Conservation (phyloP, 2,888 invertebrate species). For the Cetonia aurata region DNA sequence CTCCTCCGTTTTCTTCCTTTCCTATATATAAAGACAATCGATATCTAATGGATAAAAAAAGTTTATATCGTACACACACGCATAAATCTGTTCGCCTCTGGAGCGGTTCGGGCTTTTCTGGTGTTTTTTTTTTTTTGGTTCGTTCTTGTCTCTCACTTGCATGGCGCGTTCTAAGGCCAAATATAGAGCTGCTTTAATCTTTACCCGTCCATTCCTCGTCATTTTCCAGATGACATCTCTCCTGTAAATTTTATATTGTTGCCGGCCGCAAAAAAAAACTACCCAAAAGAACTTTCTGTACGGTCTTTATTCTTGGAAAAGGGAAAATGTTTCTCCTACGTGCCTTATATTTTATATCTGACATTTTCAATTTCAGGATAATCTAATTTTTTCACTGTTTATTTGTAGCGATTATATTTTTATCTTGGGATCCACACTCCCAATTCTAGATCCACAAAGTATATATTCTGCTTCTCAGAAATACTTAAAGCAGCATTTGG, state of each 20-base stretch:
- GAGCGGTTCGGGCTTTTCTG: conserved; percentile 11
- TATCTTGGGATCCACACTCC: conserved; percentile 24
- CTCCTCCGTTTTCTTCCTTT: conserved; percentile 29
- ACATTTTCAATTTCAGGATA: conserved; percentile 29
- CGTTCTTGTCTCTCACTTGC: conserved; percentile 27
- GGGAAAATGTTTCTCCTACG: no score
- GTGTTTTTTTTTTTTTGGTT: conserved; percentile 24
- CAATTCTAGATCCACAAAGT: not conserved
- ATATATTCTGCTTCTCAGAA: no score
- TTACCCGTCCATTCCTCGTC: conserved; percentile 38
- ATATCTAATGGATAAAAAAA: conserved; percentile 42
- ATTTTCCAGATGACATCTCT: conserved; percentile 39
- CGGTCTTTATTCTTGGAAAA: not conserved
- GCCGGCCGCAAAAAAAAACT: conserved; percentile 35
- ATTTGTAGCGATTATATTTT: conserved; percentile 31
- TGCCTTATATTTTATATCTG: conserved; percentile 29
- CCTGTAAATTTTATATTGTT: conserved; percentile 40
- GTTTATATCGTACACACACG: conserved; percentile 35
- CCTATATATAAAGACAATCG: conserved; percentile 36
- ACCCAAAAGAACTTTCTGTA: conserved; percentile 28
- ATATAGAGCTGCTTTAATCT: conserved; percentile 38
- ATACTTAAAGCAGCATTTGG: no score
- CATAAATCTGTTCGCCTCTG: conserved; percentile 34
- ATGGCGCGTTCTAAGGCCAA: conserved; percentile 25
- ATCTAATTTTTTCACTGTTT: conserved; percentile 32